phyloP scores from a whole-genome alignment of 2,797 vertebrate genomes.

The Lagorchestes hirsutus region DNA sequence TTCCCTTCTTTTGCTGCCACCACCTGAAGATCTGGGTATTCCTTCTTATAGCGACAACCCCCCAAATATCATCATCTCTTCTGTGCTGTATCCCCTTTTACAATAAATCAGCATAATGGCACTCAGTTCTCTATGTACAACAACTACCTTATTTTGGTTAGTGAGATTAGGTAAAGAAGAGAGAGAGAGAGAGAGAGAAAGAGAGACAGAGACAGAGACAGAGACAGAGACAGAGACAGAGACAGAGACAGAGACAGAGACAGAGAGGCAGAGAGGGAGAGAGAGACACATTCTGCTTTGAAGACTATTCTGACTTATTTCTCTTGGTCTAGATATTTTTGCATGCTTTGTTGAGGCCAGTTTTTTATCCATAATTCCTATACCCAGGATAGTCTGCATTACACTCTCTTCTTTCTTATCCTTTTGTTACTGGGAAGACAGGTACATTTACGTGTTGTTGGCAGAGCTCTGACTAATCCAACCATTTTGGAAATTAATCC shows the following conservation, averaged over 20 bases:
- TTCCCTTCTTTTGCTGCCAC: background rate
- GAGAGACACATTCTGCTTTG: background rate
- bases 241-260: background rate
- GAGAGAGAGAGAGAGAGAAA: background rate
- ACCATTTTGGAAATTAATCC: background rate
- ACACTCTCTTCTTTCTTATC: background rate
- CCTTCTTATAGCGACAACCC: background rate
- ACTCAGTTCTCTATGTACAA: background rate
- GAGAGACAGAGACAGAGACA: background rate
- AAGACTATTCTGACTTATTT: constrained; percentile 8
- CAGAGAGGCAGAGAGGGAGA: background rate
- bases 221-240: background rate
- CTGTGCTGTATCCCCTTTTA: background rate
- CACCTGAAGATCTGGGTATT: background rate
- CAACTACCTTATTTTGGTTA: background rate
- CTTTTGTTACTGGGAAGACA: background rate
- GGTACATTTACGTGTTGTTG: background rate
- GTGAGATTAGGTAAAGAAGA: background rate
- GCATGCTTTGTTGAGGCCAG: background rate
- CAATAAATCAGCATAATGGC: background rate
- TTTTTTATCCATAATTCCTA: background rate
- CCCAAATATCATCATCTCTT: background rate
- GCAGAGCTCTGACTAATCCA: background rate
- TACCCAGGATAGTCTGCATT: background rate
- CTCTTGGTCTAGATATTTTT: constrained; percentile 5